Conservation (phyloP, 2,888 invertebrate genomes). For the Trisateles emortualis region DNA sequence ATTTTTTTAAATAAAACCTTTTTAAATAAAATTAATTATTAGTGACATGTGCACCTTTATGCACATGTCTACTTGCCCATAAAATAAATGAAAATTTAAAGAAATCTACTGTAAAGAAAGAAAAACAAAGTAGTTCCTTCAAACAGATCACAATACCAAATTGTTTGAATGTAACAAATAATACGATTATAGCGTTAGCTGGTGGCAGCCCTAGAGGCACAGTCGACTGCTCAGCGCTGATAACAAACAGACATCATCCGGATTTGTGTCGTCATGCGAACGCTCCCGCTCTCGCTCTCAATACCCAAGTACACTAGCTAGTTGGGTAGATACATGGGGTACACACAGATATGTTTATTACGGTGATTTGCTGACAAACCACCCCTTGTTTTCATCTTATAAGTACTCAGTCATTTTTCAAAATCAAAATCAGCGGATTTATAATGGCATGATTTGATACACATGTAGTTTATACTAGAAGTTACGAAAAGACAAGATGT, state of each 20-base stretch:
- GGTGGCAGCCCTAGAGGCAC: constrained; percentile 70
- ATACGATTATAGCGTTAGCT: constrained; percentile 70
- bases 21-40: too few species aligned
- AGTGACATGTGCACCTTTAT: too few species aligned
- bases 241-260: constrained; percentile 86
- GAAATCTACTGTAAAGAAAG: background rate
- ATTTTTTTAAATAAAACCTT: too few species aligned
- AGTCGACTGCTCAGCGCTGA: constrained; percentile 82
- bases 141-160: constrained; percentile 56
- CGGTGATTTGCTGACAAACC: constrained; percentile 45
- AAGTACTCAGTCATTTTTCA: constrained; percentile 7
- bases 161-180: constrained; percentile 73
- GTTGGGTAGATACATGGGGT: constrained; percentile 17
- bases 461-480: too few species aligned
- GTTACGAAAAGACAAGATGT: too few species aligned
- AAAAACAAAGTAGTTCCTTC: constrained; percentile 17
- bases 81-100: background rate
- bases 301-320: constrained; percentile 36
- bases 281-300: constrained; percentile 44
- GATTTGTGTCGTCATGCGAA: constrained; percentile 85
- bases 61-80: too few species aligned
- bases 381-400: constrained; percentile 18
- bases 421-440: constrained; percentile 11
- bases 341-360: constrained; percentile 35
- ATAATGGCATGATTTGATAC: too few species aligned